Base-by-base conservation (phyloP, 2,888 invertebrate genomes). In the Notodonta dromedarius region DNA sequence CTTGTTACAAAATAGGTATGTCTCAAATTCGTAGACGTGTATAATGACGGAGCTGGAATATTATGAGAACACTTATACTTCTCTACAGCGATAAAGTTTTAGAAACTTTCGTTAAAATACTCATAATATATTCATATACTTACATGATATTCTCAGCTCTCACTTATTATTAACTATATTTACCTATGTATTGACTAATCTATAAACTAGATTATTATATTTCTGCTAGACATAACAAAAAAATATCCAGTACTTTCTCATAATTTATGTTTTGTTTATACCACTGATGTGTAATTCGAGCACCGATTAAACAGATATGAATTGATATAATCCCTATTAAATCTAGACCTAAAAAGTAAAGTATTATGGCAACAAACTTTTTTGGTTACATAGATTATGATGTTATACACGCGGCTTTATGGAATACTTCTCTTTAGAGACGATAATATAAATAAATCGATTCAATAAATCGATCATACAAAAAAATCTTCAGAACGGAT, bases 281-380 rank as follows among this genome's bases (percentile, higher is more conserved):
- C 81, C 82, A 82, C 84, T 89, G 88, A 87, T 81, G 87, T 88
- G 80, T 85, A 79, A 81, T 86, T 82, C 86, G 86, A 92, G 91
- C 90, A 91, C 91, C 90, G 86, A 87, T 83, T 80, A 84, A 81
- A 83, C 80, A 78, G 74, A 84, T 77, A 81, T 69, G 79, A 78
- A 80, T 75, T 78, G 76, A 79, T 81, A 77, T 70, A 76, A 71
- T 68, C 71, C 70, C 77, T 83, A 79, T 75, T 76, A 76, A 56
- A 79, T 78, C 77, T 87, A 84, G 83, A 79, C 69, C 83, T 85
- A 86, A 64, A 82, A 84, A 76, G 58, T 76, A 78, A 70, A 66
- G 73, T 87, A 86, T 80, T 90, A 91, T 91, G 90, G 90, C 90
- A 90, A 88, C 90, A 80, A 77, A 85, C 80, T 84, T 74, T 86